Evolutionary conservation across 2,888 invertebrate species (phyloP), one percentile per base, ranked within the genome.

Genomic region (Fabriciana adippe): DNA sequence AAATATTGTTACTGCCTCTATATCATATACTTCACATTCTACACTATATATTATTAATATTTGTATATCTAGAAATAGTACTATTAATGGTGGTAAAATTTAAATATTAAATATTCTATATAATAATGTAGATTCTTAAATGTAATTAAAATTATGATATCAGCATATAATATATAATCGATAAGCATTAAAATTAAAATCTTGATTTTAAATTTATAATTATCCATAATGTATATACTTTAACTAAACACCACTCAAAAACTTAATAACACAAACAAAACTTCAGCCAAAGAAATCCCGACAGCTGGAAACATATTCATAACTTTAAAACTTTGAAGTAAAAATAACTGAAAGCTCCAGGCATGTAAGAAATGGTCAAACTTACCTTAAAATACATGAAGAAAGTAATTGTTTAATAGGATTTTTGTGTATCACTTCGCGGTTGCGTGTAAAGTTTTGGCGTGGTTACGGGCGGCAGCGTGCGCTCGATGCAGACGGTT

Each of bases 381-480:
- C 72, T 74, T 69, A 71, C 71, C 72, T 64, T 18, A 64, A 65
- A 45, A 69, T 59, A 54, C 62, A 11, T 45, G 54, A 26, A 26
- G 48, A 60, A 64, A 15, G 45, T 51, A 61, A 35, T 15, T 15
- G 6, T 41, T 51, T 61, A 2, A 2, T 50, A 35, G 14, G 55
- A 60, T 50, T 41, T 14, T 2, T 18, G n/a, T 55, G 21, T 8
- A 45, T 21, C 68, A 65, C 64, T 68, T 31, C 51, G 56, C 72
- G 69, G 74, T 64, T 76, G 82, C 86, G 85, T 79, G 74, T 68
- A 72, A 88, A 90, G 86, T 89, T 88, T 73, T 56, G 75, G 67
- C 75, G 77, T 72, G 73, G 55, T 60, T 71, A 60, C 71, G 75
- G 74, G 78, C 83, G 65, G 66, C 81, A 82, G 86, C 79, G 83